Conservation (phyloP, 2,113 vertebrate genomes). For the Corapipo altera region DNA sequence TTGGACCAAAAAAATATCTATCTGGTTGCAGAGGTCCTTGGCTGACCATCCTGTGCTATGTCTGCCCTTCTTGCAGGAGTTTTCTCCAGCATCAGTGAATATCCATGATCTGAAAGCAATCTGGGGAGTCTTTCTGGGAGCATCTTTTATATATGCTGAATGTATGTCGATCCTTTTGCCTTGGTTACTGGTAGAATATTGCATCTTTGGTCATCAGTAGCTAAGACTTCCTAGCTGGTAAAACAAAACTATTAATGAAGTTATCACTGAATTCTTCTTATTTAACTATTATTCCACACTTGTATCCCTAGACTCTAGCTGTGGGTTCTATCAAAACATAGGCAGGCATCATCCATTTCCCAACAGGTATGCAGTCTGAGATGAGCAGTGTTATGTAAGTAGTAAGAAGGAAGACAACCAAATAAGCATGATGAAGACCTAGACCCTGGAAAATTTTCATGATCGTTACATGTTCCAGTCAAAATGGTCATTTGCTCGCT, state of each 20-base stretch:
- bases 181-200: background rate
- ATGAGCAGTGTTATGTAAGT: background rate
- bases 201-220: background rate
- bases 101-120: background rate
- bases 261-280: background rate
- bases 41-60: background rate
- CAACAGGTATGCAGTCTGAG: background rate
- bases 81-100: background rate
- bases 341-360: background rate
- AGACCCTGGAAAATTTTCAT: background rate
- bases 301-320: background rate
- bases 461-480: background rate
- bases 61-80: background rate
- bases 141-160: background rate
- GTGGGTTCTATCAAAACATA: background rate
- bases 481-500: background rate
- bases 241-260: background rate
- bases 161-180: background rate
- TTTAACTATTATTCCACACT: background rate
- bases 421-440: background rate
- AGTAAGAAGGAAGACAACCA: background rate
- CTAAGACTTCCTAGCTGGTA: background rate
- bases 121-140: background rate
- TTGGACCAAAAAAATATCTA: background rate
- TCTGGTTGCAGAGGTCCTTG: background rate